Conservation (phyloP, 2,888 invertebrate species). For the Bursaphelenchus okinawaensis region DNA sequence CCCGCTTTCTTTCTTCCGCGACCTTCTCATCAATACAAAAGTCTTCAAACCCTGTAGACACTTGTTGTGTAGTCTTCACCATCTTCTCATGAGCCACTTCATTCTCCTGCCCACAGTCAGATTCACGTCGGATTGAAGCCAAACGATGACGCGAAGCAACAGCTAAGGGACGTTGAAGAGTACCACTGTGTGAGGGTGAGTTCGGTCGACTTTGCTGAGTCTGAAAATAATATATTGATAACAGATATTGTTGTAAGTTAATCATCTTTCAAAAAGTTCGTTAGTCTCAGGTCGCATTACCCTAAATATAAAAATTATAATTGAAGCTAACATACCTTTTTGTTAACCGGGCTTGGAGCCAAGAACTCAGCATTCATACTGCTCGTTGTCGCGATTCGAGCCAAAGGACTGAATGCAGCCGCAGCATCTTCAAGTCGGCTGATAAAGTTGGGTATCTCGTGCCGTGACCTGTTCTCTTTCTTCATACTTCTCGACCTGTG, state of each 20-base stretch:
- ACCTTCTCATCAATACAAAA: constrained; percentile 35
- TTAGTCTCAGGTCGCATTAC: no score
- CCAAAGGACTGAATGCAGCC: background rate
- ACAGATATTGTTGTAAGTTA: no score
- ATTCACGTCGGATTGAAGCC: constrained; percentile 51
- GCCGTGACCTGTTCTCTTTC: background rate
- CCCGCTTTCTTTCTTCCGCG: constrained; percentile 35
- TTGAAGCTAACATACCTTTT: no score
- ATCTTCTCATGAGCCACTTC: constrained; percentile 48
- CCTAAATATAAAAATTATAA: no score
- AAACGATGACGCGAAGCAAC: constrained; percentile 37
- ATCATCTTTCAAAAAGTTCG: no score
- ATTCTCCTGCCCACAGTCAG: constrained; percentile 39
- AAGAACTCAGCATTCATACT: background rate
- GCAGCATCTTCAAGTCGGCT: background rate
- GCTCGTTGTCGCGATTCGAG: background rate
- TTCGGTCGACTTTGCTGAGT: constrained; percentile 29
- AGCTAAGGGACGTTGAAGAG: constrained; percentile 9
- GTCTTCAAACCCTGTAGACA: constrained; percentile 51
- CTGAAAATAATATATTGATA: no score
- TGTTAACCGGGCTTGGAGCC: background rate
- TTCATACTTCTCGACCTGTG: background rate
- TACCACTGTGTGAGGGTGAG: constrained; percentile 19
- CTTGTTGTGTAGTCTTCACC: constrained; percentile 42
- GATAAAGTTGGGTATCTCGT: background rate